A percentile compares a stretch with the other conserved stretches of the same genome.
These are phyloP conservation scores for Ficedula albicollis DNA, from an alignment of 2,797 vertebrate genomes.

Conservation along the genomic window DNA sequence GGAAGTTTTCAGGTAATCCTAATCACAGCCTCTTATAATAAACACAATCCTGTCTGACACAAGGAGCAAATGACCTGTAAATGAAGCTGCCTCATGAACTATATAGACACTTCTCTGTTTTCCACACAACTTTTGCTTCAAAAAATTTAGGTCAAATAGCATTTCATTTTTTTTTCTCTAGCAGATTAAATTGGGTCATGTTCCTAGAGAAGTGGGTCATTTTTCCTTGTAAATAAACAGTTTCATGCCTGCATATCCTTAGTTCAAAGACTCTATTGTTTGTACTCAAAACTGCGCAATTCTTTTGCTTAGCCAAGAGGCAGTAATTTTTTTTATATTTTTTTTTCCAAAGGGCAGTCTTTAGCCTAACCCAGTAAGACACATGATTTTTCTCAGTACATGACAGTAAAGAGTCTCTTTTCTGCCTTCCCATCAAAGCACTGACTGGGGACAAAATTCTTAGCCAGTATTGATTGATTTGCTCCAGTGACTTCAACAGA, in stretches of 20 bases:
- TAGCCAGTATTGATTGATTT: conserved; percentile 50
- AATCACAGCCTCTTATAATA: conserved; percentile 28
- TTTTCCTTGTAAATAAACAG: conserved; percentile 61
- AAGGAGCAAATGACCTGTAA: conserved; percentile 16
- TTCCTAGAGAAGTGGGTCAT: conserved; percentile 63
- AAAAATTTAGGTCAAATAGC: conserved; percentile 53
- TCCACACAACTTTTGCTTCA: conserved; percentile 46
- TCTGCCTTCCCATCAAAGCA: conserved; percentile 4
- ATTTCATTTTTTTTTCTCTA: not conserved
- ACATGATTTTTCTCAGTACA: conserved; percentile 10
- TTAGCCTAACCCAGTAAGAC: conserved; percentile 22
- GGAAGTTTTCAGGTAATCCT: conserved; percentile 26
- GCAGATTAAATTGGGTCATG: conserved; percentile 63
- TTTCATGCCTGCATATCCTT: conserved; percentile 55
- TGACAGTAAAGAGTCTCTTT: conserved; percentile 3
- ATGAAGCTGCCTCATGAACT: not conserved
- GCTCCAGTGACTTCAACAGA: conserved; percentile 13
- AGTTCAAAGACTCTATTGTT: conserved; percentile 66
- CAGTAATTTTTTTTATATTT: not conserved
- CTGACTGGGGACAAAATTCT: conserved; percentile 28
- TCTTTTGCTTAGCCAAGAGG: conserved; percentile 58
- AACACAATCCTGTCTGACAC: conserved; percentile 4
- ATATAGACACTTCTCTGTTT: not conserved
- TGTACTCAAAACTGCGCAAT: conserved; percentile 47
- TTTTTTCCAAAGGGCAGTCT: conserved; percentile 27